Percentiles rank a stretch among this genome's conserved stretches.
These are phyloP conservation scores for Poeciliopsis paucimaculata DNA, from an alignment of 2,797 vertebrate species.

Conservation along the genomic window DNA sequence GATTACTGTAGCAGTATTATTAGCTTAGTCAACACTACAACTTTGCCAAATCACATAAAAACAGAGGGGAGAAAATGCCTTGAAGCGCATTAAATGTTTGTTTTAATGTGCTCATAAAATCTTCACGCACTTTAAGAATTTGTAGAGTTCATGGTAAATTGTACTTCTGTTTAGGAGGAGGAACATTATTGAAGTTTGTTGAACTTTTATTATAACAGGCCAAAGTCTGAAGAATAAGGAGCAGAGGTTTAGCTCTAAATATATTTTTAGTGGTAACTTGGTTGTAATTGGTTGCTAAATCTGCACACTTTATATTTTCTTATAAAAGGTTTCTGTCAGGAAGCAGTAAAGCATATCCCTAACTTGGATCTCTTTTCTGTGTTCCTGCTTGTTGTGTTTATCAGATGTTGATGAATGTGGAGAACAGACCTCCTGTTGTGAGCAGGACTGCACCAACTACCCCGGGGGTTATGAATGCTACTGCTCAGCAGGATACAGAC, in stretches of 20 bases:
- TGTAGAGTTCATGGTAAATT: neutral
- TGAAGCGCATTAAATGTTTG: neutral
- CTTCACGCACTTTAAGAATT: neutral
- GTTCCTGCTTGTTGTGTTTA: slow-evolving; percentile 46
- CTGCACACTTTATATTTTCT: slow-evolving; percentile 18
- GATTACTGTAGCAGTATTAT: neutral
- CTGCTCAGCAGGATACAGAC: slow-evolving; percentile 89
- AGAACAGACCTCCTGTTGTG: slow-evolving; percentile 85
- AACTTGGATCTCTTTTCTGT: slow-evolving; percentile 18
- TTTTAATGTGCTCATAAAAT: slow-evolving; percentile 9
- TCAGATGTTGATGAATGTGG: slow-evolving; percentile 90
- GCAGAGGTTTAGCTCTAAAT: neutral
- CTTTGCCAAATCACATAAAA: slow-evolving; percentile 6
- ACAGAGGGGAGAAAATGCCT: neutral
- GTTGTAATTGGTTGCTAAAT: slow-evolving; percentile 26
- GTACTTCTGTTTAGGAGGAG: slow-evolving; percentile 3
- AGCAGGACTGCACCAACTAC: slow-evolving; percentile 92
- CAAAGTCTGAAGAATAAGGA: neutral
- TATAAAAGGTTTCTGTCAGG: slow-evolving; percentile 13
- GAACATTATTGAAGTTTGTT: neutral
- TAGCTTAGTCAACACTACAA: neutral
- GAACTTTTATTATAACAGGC: neutral
- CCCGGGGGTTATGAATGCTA: slow-evolving; percentile 96
- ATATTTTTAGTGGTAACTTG: neutral
- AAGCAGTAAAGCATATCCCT: slow-evolving; percentile 13